Evolutionary conservation across 2,888 invertebrate species (phyloP), one percentile per base, ranked within the genome.

Genomic region (Galeruca laticollis): DNA sequence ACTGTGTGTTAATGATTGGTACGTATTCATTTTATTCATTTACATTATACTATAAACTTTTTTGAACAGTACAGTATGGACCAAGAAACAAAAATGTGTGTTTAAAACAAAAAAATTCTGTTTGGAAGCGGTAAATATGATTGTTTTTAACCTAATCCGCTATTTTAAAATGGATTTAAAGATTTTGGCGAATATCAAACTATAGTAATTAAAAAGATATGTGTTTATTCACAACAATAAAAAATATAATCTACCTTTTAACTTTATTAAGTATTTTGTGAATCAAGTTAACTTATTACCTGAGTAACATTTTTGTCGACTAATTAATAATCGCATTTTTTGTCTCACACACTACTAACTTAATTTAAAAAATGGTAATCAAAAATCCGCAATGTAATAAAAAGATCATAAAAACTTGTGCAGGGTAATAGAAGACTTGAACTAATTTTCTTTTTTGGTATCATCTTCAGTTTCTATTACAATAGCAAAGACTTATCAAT

Each of bases 351-450:
- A 60, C 35, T n/a, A 60, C 21, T 40, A 40, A 15, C 20, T 60
- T 18, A 15, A 31, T 13, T 52, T n/a, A 18, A 18, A n/a, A n/a
- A 56, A 61, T 35, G 11, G 47, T 43, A 54, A 15, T 18, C 56
- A 43, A 56, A 56, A 64, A 64, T 64, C 64, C 64, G 56, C 56
- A 64, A 56, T 64, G 21, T 56, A 56, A 15, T 26, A 60, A 54
- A n/a, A 63, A 40, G 9, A 63, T 64, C 49, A 49, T 35, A 35
- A 59, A 59, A 59, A 56, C 47, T 59, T 59, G 66, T 66, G 59
- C 66, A 66, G 57, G 43, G 43, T 33, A 47, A 51, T 47, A 47
- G 47, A 61, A n/a, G 21, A 51, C 52, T 57, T 35, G 40, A 47
- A 20, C 56, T 65, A 47, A 47, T 54, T 15, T 51, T 40, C 8